Conservation (phyloP, 2,888 invertebrate species). For the Poecilobothrus nobilitatus region DNA sequence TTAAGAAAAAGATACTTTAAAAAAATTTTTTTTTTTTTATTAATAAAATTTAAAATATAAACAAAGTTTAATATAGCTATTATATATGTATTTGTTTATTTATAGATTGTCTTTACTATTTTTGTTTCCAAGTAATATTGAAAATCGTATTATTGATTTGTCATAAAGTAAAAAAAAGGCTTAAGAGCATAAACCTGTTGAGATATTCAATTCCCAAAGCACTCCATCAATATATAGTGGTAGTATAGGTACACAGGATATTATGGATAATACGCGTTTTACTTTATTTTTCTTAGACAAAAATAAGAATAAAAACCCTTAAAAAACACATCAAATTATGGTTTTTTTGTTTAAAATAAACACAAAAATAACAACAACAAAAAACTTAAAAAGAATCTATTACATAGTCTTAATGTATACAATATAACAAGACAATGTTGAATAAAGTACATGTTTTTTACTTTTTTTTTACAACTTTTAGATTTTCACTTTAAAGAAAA, state of each 20-base stretch:
- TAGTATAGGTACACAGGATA: not conserved
- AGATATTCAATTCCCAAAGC: slow-evolving; percentile 42
- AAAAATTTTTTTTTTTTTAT: too few species aligned
- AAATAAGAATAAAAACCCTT: not conserved
- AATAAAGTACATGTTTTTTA: too few species aligned
- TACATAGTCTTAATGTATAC: slow-evolving; percentile 2
- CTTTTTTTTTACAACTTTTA: too few species aligned
- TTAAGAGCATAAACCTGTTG: slow-evolving; percentile 41
- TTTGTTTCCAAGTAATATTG: not conserved
- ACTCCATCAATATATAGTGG: slow-evolving; percentile 35
- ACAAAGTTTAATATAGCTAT: too few species aligned
- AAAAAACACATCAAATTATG: not conserved
- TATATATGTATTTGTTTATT: too few species aligned
- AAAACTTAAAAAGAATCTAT: not conserved
- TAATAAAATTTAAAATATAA: too few species aligned
- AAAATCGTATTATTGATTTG: slow-evolving; percentile 7
- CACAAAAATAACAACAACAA: too few species aligned
- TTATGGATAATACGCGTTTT: not conserved
- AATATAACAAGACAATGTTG: too few species aligned
- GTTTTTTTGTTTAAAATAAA: not conserved
- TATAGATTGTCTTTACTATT: not conserved
- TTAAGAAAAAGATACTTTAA: too few species aligned
- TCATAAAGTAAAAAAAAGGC: slow-evolving; percentile 19
- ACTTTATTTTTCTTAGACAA: not conserved
- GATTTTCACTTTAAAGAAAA: too few species aligned